A percentile compares a stretch with the other conserved stretches of the same genome.
Conservation (phyloP, 2,113 vertebrate species). For the Phalacrocorax aristotelis region DNA sequence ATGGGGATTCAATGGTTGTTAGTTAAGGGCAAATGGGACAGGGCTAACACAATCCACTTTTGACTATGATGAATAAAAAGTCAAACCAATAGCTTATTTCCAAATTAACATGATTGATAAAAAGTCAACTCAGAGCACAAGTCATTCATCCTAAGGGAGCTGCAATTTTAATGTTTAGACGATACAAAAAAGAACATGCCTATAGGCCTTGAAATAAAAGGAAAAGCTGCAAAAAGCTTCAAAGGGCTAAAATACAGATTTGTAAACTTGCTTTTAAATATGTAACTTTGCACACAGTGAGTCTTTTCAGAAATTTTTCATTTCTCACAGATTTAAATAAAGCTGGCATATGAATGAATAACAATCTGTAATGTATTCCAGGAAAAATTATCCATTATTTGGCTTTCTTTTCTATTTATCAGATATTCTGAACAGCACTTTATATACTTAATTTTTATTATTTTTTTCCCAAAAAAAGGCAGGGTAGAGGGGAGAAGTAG, state of each 20-base stretch:
- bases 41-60: constrained; percentile 82
- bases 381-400: not conserved
- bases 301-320: constrained; percentile 11
- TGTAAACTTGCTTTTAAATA: constrained; percentile 30
- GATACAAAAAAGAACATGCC: constrained; percentile 14
- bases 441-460: too few species aligned
- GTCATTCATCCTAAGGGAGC: constrained; percentile 47
- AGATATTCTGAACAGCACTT: not conserved
- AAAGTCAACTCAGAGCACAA: constrained; percentile 69
- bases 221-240: not conserved
- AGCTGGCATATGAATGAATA: not conserved
- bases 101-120: constrained; percentile 82
- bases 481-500: not conserved
- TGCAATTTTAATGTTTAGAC: constrained; percentile 51
- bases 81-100: constrained; percentile 85
- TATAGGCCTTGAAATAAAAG: constrained; percentile 45
- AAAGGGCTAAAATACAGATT: constrained; percentile 15
- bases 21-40: constrained; percentile 95
- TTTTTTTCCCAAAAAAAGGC: too few species aligned
- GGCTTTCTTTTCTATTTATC: not conserved
- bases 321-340: not conserved
- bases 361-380: not conserved
- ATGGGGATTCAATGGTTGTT: constrained; percentile 86
- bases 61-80: constrained; percentile 84
- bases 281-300: not conserved